Evolutionary conservation across 92 coral and sea anemone genomes (phyloP), one percentile per base, ranked within the genome.

Genomic region (Epizoanthus illoricatus): DNA sequence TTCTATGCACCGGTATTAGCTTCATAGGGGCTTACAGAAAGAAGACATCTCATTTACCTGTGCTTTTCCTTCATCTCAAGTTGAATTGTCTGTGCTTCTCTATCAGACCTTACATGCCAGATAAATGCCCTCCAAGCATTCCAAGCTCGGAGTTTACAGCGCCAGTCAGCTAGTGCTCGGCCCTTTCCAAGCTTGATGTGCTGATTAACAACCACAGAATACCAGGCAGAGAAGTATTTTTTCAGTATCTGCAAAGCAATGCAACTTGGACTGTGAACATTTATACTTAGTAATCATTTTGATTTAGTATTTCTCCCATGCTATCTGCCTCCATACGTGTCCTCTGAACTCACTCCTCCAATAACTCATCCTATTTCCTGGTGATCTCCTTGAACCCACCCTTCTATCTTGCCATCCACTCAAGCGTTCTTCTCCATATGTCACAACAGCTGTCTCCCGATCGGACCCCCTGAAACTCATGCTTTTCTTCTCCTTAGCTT

Each of bases 41-140:
- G 17, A 3, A 10, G 39, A 4, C 16, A 17, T 28, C 7, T 19
- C 1, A 23, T 2, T 76, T 69, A 93, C 99, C 98, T 93, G 92
- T 93, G 94, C 21, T 88, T 92, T 83, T 96, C 99, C 75, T 91
- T 96, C 98, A 96, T 93, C 81, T 96, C 96, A 72, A 62, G 81
- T 71, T 94, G 91, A 64, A 96, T 87, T 3, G 97, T 94, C 60
- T 83, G 88, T 24, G 99, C 91, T 65, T 96, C 99, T 80, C 88
- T 92, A 71, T 96, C 99, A 19, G 94, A 90, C 68, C 87, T 88
- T 33, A 91, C 90, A 80, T 94, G 99, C 81, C 92, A 87, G 39
- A 96, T 80, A 65, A 93, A 96, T 28, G 93, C 90, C 73, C 88
- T 87, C 99, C 99, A 96, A 12, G 99, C 99, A 86, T 93, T 96